A percentile compares a stretch with the other conserved stretches of the same genome.
These are phyloP conservation scores for Brotula barbata DNA, from an alignment of 2,797 vertebrate genomes.

Conservation along the genomic window DNA sequence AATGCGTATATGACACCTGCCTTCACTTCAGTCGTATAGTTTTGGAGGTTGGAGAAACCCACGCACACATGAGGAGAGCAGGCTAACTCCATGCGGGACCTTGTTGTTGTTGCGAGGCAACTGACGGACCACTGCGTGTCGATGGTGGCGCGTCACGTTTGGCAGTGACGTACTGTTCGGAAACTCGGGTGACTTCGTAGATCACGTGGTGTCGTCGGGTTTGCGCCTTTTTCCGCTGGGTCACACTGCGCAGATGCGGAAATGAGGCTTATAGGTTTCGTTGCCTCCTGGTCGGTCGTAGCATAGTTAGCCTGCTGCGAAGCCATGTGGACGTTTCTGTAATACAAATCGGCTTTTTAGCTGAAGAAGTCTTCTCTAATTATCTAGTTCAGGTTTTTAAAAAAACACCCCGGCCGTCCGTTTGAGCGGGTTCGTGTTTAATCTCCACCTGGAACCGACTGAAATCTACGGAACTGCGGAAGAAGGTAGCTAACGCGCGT, in stretches of 20 bases:
- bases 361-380: rapidly evolving
- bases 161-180: too few relatives aligned
- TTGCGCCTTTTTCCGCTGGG: not conserved
- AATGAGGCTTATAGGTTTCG: not conserved
- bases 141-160: too few relatives aligned
- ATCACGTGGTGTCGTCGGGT: too few relatives aligned
- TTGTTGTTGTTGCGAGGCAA: too few relatives aligned
- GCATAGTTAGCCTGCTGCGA: not conserved
- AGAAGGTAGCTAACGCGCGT: slow-evolving; percentile 63
- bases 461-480: slow-evolving; percentile 22
- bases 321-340: slow-evolving; percentile 15
- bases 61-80: too few relatives aligned
- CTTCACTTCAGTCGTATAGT: too few relatives aligned
- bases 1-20: too few relatives aligned
- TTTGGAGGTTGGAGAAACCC: too few relatives aligned
- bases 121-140: too few relatives aligned
- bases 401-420: not conserved
- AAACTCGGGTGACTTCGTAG: too few relatives aligned
- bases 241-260: slow-evolving; percentile 52
- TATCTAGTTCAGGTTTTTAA: rapidly evolving
- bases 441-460: slow-evolving; percentile 8
- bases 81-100: too few relatives aligned
- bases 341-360: not conserved
- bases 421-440: too few relatives aligned
- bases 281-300: not conserved